Conservation (phyloP, 2,888 invertebrate genomes). For the Mesorhabditis spiculigera region DNA sequence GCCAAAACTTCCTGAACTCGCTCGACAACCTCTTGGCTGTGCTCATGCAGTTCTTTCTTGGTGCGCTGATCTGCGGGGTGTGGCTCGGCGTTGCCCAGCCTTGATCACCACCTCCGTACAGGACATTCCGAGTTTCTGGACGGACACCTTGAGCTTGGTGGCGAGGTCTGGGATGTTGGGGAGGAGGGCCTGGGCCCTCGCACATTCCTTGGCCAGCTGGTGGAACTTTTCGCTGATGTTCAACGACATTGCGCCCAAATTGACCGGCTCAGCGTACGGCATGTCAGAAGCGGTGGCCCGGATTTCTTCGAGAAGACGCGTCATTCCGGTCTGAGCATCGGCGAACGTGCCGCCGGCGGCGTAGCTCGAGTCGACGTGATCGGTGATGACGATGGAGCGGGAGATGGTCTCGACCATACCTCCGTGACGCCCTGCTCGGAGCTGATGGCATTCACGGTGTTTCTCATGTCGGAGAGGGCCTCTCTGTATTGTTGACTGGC, state of each 20-base stretch:
- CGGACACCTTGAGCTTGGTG: slow-evolving; percentile 69
- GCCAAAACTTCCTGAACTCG: slow-evolving; percentile 68
- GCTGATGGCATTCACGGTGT: slow-evolving; percentile 52
- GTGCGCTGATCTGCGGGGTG: slow-evolving; percentile 65
- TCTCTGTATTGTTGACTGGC: slow-evolving; percentile 74
- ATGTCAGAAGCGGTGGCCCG: slow-evolving; percentile 87
- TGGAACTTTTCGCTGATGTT: slow-evolving; percentile 41
- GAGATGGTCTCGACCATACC: slow-evolving; percentile 68
- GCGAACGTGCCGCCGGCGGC: too few species aligned
- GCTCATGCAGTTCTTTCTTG: slow-evolving; percentile 75
- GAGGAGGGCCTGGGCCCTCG: slow-evolving; percentile 84
- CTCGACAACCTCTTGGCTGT: slow-evolving; percentile 79
- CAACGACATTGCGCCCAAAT: slow-evolving; percentile 78
- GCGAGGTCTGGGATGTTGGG: slow-evolving; percentile 77
- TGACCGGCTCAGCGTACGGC: slow-evolving; percentile 72
- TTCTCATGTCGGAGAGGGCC: slow-evolving; percentile 74
- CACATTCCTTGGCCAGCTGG: slow-evolving; percentile 79
- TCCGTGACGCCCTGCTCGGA: slow-evolving; percentile 39
- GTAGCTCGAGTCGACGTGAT: slow-evolving; percentile 30
- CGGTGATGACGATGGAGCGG: slow-evolving; percentile 72
- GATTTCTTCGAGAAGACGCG: slow-evolving; percentile 87
- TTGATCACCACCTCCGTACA: slow-evolving; percentile 69
- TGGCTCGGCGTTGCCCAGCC: slow-evolving; percentile 59
- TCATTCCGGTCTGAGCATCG: slow-evolving; percentile 95
- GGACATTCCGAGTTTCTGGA: slow-evolving; percentile 83